A percentile compares a stretch with the other conserved stretches of the same genome.
Evolutionary conservation across 2,113 vertebrate genomes (phyloP).

Genomic region (Leptobrachium leishanense): DNA sequence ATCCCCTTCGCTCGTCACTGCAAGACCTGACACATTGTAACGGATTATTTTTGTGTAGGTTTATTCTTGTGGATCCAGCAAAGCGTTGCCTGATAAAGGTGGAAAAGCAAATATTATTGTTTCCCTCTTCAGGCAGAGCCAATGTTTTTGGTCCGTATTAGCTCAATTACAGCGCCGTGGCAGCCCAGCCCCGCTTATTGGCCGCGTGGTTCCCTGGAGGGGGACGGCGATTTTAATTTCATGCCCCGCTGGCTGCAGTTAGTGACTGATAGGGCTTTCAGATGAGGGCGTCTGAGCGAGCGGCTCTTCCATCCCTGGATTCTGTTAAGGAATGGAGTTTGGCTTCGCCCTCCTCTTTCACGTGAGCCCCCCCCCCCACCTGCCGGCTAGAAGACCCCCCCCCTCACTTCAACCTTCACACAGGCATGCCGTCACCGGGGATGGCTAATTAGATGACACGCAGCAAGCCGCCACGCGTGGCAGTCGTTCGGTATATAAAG

Average conservation of each 20-base stretch:
- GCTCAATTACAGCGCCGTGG: slow-evolving; percentile 63
- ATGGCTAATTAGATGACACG: slow-evolving; percentile 55
- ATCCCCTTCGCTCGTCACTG: too few species aligned
- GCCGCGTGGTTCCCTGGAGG: slow-evolving; percentile 65
- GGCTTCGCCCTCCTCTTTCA: slow-evolving; percentile 3
- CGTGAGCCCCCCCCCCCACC: slow-evolving; percentile 22
- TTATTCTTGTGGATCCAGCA: neutral
- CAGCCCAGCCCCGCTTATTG: slow-evolving; percentile 60
- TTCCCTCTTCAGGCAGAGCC: slow-evolving; percentile 44
- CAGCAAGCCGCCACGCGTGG: neutral
- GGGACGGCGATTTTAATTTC: slow-evolving; percentile 85
- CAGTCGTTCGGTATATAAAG: slow-evolving; percentile 44
- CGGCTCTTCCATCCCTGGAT: slow-evolving; percentile 35
- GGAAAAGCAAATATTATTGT: slow-evolving; percentile 48
- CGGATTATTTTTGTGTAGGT: too few species aligned
- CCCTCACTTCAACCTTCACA: slow-evolving; percentile 43
- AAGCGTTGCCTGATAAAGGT: slow-evolving; percentile 26
- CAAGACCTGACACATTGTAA: too few species aligned
- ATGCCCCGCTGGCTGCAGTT: slow-evolving; percentile 71
- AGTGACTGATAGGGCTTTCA: slow-evolving; percentile 80
- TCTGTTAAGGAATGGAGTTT: slow-evolving; percentile 35
- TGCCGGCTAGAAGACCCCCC: slow-evolving; percentile 29
- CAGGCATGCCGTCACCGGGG: slow-evolving; percentile 59
- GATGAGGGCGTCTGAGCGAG: slow-evolving; percentile 57
- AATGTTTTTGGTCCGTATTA: slow-evolving; percentile 62